A percentile compares a stretch with the other conserved stretches of the same genome.
phyloP scores from a whole-genome alignment of 1,140 invertebrate species.

The Heliconius himera region DNA sequence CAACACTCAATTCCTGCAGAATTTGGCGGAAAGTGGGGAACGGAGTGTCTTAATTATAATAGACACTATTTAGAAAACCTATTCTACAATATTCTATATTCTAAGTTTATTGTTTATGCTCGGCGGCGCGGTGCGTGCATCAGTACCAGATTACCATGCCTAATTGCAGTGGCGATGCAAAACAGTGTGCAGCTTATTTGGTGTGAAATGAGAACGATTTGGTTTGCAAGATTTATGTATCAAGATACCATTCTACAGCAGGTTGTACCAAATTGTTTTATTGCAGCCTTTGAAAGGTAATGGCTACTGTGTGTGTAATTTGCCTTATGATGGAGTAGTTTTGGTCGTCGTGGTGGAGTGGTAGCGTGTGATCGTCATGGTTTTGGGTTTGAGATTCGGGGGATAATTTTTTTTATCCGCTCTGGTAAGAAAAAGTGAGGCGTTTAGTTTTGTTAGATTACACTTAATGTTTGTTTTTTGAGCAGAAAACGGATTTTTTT shows the following conservation, averaged over 20 bases:
- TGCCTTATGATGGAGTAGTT: not conserved
- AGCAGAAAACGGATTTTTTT: no score
- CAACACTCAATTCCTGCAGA: no score
- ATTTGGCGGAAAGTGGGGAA: no score
- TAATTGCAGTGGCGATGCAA: conserved; percentile 58
- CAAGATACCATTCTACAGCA: conserved; percentile 62
- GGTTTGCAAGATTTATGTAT: conserved; percentile 67
- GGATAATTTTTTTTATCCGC: no score
- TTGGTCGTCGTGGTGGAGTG: not conserved
- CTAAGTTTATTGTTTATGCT: conserved; percentile 20
- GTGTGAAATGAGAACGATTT: conserved; percentile 76
- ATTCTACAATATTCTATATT: not conserved
- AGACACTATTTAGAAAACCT: no score
- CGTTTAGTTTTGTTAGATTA: no score
- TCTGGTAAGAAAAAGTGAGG: no score
- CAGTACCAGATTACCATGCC: conserved; percentile 38
- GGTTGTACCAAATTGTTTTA: conserved; percentile 60
- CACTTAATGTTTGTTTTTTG: no score
- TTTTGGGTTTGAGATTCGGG: not conserved
- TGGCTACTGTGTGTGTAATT: not conserved
- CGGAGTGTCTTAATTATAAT: no score
- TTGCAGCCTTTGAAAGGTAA: conserved; percentile 17
- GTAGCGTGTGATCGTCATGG: not conserved
- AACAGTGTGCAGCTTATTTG: conserved; percentile 65
- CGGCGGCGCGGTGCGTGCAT: conserved; percentile 15